Conservation (phyloP, 2,113 vertebrate species). For the Stegastes partitus region DNA sequence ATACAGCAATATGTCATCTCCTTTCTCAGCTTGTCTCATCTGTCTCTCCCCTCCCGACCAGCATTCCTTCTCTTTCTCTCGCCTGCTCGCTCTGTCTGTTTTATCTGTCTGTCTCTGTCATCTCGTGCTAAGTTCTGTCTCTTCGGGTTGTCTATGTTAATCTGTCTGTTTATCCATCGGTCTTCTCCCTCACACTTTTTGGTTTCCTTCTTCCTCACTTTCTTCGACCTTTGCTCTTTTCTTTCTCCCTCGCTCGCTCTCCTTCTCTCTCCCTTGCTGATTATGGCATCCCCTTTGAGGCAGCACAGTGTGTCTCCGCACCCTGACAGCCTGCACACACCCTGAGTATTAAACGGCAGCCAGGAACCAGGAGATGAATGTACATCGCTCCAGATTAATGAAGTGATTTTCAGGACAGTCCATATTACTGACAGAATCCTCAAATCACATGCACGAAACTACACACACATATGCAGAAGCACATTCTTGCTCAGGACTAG, state of each 20-base stretch:
- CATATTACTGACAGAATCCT: conserved; percentile 62
- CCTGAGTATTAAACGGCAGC: conserved; percentile 44
- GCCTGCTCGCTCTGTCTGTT: conserved; percentile 14
- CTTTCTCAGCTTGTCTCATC: conserved; percentile 53
- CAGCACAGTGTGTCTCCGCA: not conserved
- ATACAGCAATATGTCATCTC: conserved; percentile 65
- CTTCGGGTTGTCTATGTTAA: conserved; percentile 48
- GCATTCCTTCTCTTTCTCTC: conserved; percentile 3
- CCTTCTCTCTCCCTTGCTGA: not conserved
- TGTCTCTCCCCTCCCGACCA: conserved; percentile 26
- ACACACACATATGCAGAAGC: not conserved
- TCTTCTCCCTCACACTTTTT: not conserved
- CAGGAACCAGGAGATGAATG: conserved; percentile 62
- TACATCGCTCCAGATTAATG: conserved; percentile 62
- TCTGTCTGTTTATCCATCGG: conserved; percentile 55
- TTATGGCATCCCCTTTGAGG: conserved; percentile 16
- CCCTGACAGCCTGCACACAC: conserved; percentile 27
- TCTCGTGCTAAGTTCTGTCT: conserved; percentile 40
- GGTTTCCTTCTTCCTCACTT: not conserved
- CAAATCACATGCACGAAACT: conserved; percentile 17
- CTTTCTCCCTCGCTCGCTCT: not conserved
- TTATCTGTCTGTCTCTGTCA: conserved; percentile 45
- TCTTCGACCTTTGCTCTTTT: conserved; percentile 35
- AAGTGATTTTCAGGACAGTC: conserved; percentile 63
- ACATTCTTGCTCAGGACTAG: not conserved